phyloP scores from a whole-genome alignment of 1,140 invertebrate species.

The Panagrolaimus sp. region DNA sequence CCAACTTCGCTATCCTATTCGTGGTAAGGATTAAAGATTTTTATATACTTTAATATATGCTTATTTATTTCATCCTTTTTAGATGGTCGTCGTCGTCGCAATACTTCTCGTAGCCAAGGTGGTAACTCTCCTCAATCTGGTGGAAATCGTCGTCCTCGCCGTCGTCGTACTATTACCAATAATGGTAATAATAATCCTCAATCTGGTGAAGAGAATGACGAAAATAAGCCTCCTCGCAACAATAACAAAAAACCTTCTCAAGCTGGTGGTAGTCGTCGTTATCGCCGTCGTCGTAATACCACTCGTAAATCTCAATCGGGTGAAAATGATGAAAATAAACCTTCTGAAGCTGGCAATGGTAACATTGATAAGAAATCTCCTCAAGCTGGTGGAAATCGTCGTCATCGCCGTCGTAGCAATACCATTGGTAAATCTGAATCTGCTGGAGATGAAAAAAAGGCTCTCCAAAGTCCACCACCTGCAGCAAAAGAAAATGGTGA shows the following conservation, averaged over 20 bases:
- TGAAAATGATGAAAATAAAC: no score
- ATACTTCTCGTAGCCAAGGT: conserved; percentile 1
- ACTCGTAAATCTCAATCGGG: no score
- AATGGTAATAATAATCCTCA: background rate
- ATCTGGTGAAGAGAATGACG: background rate
- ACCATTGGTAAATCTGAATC: no score
- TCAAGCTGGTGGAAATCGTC: background rate
- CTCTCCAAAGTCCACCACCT: no score
- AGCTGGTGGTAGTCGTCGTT: background rate
- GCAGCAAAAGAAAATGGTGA: no score
- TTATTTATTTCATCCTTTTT: no score
- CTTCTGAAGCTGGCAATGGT: no score
- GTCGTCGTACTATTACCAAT: background rate
- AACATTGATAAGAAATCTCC: no score
- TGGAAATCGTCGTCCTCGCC: background rate
- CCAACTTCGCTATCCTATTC: background rate
- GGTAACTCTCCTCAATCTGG: background rate
- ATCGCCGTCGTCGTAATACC: background rate
- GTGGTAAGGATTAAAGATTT: no score
- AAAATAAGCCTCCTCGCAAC: background rate
- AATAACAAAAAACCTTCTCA: no score
- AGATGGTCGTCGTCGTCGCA: background rate
- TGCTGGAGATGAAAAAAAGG: no score
- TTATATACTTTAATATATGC: no score
- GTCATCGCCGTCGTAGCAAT: background rate